phyloP scores from a whole-genome alignment of 2,888 invertebrate species.

The Lasiommata megera region DNA sequence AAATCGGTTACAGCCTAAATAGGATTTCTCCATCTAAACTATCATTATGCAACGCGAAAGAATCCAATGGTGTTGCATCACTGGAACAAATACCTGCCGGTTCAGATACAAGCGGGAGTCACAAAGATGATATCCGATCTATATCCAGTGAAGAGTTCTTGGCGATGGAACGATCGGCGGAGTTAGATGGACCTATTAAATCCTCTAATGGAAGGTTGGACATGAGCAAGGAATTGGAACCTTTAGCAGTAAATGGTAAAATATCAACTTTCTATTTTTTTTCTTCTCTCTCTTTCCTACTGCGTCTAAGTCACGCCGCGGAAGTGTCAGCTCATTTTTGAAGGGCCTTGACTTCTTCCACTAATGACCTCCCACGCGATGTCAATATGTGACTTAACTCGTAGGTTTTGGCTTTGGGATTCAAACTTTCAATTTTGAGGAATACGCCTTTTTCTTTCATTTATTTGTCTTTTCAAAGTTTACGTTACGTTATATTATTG shows the following conservation, averaged over 20 bases:
- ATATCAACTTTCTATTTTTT: too few relatives aligned
- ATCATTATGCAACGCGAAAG: slow-evolving; percentile 66
- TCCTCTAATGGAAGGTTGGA: slow-evolving; percentile 38
- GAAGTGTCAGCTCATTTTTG: too few relatives aligned
- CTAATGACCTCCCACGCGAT: too few relatives aligned
- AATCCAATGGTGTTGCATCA: slow-evolving; percentile 53
- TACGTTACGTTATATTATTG: too few relatives aligned
- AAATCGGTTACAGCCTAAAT: slow-evolving; percentile 61
- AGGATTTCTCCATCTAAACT: slow-evolving; percentile 74
- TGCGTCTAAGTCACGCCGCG: too few relatives aligned
- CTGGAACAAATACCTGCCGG: slow-evolving; percentile 58
- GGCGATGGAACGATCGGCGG: slow-evolving; percentile 74
- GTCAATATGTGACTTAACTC: too few relatives aligned
- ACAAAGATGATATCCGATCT: slow-evolving; percentile 64
- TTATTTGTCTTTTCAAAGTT: too few relatives aligned
- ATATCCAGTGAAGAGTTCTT: slow-evolving; percentile 73
- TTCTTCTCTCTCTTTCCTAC: too few relatives aligned
- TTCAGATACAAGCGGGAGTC: slow-evolving; percentile 61
- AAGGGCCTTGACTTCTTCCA: too few relatives aligned
- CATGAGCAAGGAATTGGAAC: slow-evolving; percentile 51
- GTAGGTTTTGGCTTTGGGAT: too few relatives aligned
- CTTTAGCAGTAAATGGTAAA: slow-evolving; percentile 48
- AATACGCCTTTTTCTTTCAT: too few relatives aligned
- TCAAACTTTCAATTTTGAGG: too few relatives aligned
- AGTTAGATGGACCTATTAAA: slow-evolving; percentile 48